phyloP scores from a whole-genome alignment of 2,888 invertebrate species.

The Entomobrya proxima region DNA sequence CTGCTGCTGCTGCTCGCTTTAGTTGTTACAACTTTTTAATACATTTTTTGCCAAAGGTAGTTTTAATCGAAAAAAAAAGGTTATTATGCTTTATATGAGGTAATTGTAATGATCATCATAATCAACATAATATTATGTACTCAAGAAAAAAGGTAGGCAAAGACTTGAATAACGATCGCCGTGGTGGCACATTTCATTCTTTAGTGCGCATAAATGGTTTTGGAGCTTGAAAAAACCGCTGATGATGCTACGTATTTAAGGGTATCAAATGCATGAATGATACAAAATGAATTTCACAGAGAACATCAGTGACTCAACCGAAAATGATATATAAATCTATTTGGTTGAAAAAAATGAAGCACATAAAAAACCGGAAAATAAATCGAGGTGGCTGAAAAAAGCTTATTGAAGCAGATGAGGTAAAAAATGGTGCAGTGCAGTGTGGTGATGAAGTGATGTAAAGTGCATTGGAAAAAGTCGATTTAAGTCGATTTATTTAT shows the following conservation, averaged over 20 bases:
- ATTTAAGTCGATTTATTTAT: background rate
- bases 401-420: background rate
- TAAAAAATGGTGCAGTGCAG: background rate
- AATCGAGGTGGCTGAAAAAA: background rate
- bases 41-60: conserved; percentile 42
- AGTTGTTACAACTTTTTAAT: conserved; percentile 11
- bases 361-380: background rate
- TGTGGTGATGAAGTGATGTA: no score
- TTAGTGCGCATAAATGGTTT: background rate
- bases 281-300: no score
- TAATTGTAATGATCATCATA: conserved; percentile 50
- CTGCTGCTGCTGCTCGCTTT: background rate
- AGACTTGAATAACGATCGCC: conserved; percentile 8
- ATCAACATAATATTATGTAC: conserved; percentile 23
- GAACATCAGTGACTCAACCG: no score
- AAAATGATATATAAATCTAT: background rate
- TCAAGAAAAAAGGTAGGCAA: background rate
- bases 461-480: no score
- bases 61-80: conserved; percentile 48
- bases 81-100: conserved; percentile 51
- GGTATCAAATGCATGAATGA: no score
- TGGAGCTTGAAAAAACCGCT: background rate
- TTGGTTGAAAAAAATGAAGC: background rate
- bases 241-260: background rate
- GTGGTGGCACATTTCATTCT: background rate